Conservation (phyloP, 2,113 vertebrate species). For the Leptodactylus fuscus region DNA sequence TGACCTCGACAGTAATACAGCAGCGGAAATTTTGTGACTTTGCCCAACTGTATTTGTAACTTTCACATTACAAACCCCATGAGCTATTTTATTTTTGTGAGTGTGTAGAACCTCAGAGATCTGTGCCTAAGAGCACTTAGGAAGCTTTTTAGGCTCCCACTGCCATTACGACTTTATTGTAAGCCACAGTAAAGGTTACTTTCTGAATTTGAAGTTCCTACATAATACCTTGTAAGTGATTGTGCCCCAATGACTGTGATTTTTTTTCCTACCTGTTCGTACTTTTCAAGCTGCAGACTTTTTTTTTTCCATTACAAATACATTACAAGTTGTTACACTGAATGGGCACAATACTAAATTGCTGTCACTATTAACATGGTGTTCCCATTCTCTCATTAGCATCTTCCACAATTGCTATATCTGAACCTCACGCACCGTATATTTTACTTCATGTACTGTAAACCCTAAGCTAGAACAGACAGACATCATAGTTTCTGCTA, state of each 20-base stretch:
- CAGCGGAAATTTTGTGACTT: neutral
- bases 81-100: neutral
- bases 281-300: neutral
- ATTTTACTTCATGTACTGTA: neutral
- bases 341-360: neutral
- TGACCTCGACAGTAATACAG: neutral
- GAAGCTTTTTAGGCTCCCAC: neutral
- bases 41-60: neutral
- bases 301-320: neutral
- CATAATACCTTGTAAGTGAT: neutral
- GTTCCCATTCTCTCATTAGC: conserved; percentile 9
- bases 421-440: neutral
- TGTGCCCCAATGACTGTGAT: neutral
- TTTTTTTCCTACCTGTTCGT: neutral
- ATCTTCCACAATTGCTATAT: neutral
- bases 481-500: too few species aligned
- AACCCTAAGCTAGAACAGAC: too few species aligned
- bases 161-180: neutral
- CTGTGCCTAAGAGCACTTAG: conserved; percentile 12
- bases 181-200: conserved; percentile 5
- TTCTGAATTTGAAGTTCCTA: neutral
- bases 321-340: neutral
- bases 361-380: neutral
- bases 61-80: neutral
- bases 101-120: neutral